phyloP scores from a whole-genome alignment of 37 sponge, comb jelly and placozoan species.

The Cliona cf. orientalis region DNA sequence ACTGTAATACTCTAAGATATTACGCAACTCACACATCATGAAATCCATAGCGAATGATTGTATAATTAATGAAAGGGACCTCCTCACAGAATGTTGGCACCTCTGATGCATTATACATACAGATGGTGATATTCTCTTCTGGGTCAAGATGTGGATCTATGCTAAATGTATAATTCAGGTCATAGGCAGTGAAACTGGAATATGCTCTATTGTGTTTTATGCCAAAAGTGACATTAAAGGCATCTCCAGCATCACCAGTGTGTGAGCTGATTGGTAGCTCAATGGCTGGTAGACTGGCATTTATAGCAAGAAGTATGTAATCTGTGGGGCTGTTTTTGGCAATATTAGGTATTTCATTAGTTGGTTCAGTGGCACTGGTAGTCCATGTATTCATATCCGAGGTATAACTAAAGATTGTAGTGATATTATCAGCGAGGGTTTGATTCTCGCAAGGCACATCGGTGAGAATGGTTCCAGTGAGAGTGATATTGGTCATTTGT shows the following conservation, averaged over 20 bases:
- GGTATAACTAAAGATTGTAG: too few species aligned
- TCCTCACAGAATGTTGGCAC: not conserved
- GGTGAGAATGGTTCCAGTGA: too few species aligned
- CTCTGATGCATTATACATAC: not conserved
- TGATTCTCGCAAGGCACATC: not conserved
- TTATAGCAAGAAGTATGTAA: not conserved
- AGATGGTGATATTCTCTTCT: not conserved
- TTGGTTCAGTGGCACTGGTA: too few species aligned
- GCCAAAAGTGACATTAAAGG: not conserved
- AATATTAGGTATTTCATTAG: too few species aligned
- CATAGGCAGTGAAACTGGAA: slow-evolving; percentile 7
- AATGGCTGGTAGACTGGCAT: not conserved
- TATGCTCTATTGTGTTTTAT: not conserved
- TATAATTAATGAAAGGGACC: not conserved
- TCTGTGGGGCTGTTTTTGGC: too few species aligned
- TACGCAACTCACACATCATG: not conserved
- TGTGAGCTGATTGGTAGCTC: not conserved
- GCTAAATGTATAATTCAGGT: not conserved
- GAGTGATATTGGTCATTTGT: too few species aligned
- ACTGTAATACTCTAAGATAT: not conserved
- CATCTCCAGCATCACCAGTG: slow-evolving; percentile 4
- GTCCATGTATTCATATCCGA: too few species aligned
- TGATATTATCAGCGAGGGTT: slow-evolving; percentile 1
- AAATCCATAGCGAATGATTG: not conserved
- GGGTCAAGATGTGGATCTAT: not conserved